phyloP scores from a whole-genome alignment of 1,140 invertebrate genomes.

The Maconellicoccus hirsutus region DNA sequence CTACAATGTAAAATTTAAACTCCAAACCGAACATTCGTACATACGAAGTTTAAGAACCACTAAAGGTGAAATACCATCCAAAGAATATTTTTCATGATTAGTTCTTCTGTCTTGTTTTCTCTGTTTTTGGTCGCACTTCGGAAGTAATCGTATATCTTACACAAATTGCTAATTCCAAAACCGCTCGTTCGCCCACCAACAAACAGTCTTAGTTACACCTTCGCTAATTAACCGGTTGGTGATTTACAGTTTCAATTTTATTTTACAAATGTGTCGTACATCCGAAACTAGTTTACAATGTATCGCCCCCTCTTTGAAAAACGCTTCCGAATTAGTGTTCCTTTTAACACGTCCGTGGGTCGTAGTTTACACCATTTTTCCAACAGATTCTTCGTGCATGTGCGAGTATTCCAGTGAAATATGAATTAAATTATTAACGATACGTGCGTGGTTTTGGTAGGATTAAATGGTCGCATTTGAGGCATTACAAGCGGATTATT shows the following conservation, averaged over 20 bases:
- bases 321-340: no score
- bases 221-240: neutral
- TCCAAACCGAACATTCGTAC: no score
- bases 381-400: no score
- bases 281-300: neutral
- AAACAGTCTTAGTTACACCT: neutral
- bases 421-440: no score
- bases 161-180: neutral
- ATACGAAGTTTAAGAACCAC: no score
- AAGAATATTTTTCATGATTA: neutral
- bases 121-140: neutral
- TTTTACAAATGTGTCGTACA: neutral
- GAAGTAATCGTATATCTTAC: constrained; percentile 4
- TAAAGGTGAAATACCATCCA: neutral
- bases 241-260: neutral
- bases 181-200: neutral
- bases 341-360: no score
- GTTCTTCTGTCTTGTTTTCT: neutral
- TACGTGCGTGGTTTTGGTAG: no score
- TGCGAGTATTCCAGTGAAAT: no score
- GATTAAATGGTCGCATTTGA: no score
- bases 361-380: no score
- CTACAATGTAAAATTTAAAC: no score
- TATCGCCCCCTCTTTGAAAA: neutral
- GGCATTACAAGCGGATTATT: no score